These are phyloP conservation scores for Chironex yamaguchii DNA, from an alignment of 30 jellyfish, hydroid and myxozoan species.

Conservation along the genomic window DNA sequence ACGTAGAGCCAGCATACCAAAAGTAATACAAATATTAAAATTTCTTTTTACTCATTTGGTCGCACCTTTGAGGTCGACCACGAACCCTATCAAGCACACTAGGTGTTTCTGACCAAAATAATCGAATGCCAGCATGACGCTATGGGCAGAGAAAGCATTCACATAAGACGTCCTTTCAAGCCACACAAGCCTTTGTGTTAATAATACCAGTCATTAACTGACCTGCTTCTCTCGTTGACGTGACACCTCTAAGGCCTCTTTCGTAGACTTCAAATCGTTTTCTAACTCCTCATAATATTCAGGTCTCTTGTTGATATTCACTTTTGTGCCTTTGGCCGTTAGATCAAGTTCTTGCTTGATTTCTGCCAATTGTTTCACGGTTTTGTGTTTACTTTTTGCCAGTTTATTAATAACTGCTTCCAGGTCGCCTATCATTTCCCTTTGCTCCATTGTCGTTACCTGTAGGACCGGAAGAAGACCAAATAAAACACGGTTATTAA, in stretches of 20 bases:
- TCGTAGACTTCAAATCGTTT: constrained; percentile 57
- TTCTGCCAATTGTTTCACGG: constrained; percentile 51
- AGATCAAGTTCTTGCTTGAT: constrained; percentile 45
- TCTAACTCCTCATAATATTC: constrained; percentile 34
- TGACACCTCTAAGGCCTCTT: constrained; percentile 44
- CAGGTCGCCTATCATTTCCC: constrained; percentile 59
- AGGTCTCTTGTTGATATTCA: neutral
- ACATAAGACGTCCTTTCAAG: neutral
- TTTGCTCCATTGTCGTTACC: constrained; percentile 65
- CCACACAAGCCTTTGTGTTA: neutral
- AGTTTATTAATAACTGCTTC: constrained; percentile 64
- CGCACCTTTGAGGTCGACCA: too few relatives aligned
- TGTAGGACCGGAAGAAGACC: too few relatives aligned
- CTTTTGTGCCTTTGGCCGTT: constrained; percentile 25
- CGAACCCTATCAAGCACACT: too few relatives aligned
- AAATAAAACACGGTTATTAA: too few relatives aligned
- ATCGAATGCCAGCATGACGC: too few relatives aligned
- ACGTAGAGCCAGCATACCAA: neutral
- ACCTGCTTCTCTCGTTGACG: constrained; percentile 80
- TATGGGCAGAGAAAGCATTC: neutral
- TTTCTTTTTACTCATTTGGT: too few relatives aligned
- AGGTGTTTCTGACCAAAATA: too few relatives aligned
- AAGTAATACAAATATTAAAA: too few relatives aligned
- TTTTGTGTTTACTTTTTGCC: constrained; percentile 74
- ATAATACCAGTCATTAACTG: neutral